A percentile compares a stretch with the other conserved stretches of the same genome.
phyloP scores from a whole-genome alignment of 2,797 vertebrate species.

The Varecia variegata region DNA sequence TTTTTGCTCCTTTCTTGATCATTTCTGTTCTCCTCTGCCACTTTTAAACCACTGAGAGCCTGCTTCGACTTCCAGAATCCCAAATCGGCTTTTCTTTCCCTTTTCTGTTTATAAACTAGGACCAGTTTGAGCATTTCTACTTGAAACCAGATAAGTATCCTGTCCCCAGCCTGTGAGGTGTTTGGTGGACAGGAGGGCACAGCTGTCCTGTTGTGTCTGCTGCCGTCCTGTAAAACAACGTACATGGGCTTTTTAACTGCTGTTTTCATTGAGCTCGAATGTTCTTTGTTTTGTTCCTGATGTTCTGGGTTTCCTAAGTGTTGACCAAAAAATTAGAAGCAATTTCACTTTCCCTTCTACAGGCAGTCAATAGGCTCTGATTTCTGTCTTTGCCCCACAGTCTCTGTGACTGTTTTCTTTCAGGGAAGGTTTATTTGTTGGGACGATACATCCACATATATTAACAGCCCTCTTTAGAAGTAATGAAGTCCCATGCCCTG shows the following conservation, averaged over 20 bases:
- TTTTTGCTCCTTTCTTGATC: slow-evolving; percentile 21
- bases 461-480: neutral
- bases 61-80: neutral
- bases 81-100: neutral
- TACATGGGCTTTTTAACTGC: neutral
- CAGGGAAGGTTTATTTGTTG: slow-evolving; percentile 1
- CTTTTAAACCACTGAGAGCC: slow-evolving; percentile 4
- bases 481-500: neutral
- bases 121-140: neutral
- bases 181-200: neutral
- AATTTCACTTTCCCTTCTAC: neutral
- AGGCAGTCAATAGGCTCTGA: neutral
- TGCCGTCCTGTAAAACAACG: neutral
- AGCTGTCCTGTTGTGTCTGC: neutral
- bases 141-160: neutral
- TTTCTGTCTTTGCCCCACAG: neutral
- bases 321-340: neutral
- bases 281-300: slow-evolving; percentile 28
- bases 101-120: neutral
- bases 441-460: neutral
- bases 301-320: neutral
- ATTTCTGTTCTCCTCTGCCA: slow-evolving; percentile 31
- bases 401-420: neutral
- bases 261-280: neutral
- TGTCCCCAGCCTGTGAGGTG: neutral